phyloP scores from a whole-genome alignment of 1,140 invertebrate species.

The Leptonema lineaticorne region DNA sequence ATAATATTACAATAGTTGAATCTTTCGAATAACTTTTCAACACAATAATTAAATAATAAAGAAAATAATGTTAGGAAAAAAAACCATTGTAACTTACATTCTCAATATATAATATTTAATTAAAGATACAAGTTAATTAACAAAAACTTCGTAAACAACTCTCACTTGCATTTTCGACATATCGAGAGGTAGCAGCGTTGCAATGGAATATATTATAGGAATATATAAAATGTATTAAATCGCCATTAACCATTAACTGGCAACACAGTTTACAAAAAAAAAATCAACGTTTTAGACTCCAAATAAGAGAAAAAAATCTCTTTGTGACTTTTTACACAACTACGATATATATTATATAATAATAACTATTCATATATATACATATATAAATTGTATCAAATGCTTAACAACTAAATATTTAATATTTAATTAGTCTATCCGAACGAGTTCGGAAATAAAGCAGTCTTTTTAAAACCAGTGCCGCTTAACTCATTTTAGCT shows the following conservation, averaged over 20 bases:
- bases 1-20: conserved; percentile 22
- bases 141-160: conserved; percentile 15
- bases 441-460: conserved; percentile 2
- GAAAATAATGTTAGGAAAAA: conserved; percentile 3
- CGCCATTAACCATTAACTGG: conserved; percentile 1
- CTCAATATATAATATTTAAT: conserved; percentile 10
- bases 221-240: conserved; percentile 23
- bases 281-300: not conserved
- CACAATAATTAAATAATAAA: conserved; percentile 11
- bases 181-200: conserved; percentile 35
- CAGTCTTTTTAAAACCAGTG: conserved; percentile 22
- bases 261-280: conserved; percentile 12
- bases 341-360: conserved; percentile 25
- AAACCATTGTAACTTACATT: conserved; percentile 3
- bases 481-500: conserved; percentile 12
- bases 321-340: conserved; percentile 3
- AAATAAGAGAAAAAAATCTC: not conserved
- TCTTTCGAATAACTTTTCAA: conserved; percentile 10
- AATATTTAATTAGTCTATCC: conserved; percentile 13
- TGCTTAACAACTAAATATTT: conserved; percentile 27
- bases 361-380: conserved; percentile 4
- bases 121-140: conserved; percentile 2
- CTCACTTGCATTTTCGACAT: conserved; percentile 4
- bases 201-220: conserved; percentile 39
- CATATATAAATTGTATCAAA: conserved; percentile 30